These are phyloP conservation scores for Chiridota heheva DNA, from an alignment of 35 echinoderm and acorn worm genomes.

Conservation along the genomic window DNA sequence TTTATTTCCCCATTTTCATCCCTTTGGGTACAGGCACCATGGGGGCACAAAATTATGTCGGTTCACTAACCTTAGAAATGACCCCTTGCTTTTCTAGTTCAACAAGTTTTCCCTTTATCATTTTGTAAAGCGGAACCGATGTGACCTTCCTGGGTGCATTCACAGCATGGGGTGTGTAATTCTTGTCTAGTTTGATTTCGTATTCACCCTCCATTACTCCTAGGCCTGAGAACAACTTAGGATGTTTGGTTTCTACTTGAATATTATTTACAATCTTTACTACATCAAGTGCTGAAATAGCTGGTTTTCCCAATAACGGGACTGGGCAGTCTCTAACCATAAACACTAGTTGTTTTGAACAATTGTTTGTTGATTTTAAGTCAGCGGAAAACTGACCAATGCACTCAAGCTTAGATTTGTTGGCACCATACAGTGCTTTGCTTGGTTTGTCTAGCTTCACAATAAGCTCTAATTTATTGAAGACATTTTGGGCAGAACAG, in stretches of 20 bases:
- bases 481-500: not conserved
- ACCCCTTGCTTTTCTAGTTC: not conserved
- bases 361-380: not conserved
- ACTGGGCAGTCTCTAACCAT: constrained; percentile 12
- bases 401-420: constrained; percentile 14
- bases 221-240: constrained; percentile 18
- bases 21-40: constrained; percentile 26
- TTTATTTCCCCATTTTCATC: not conserved
- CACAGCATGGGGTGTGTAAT: constrained; percentile 16
- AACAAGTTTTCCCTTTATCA: constrained; percentile 24
- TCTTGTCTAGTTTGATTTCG: constrained; percentile 18
- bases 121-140: constrained; percentile 12
- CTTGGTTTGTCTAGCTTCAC: not conserved
- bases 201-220: constrained; percentile 16
- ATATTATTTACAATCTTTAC: constrained; percentile 25
- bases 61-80: constrained; percentile 5
- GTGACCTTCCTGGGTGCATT: constrained; percentile 12
- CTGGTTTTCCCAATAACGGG: not conserved
- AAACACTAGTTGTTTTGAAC: not conserved
- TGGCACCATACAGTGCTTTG: constrained; percentile 5
- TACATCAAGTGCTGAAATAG: constrained; percentile 33
- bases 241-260: not conserved
- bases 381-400: not conserved
- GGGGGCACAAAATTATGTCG: constrained; percentile 27
- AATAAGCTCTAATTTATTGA: not conserved